Percentiles rank a stretch among this genome's conserved stretches.
phyloP scores from a whole-genome alignment of 2,797 vertebrate genomes.

The Propithecus perrieri region DNA sequence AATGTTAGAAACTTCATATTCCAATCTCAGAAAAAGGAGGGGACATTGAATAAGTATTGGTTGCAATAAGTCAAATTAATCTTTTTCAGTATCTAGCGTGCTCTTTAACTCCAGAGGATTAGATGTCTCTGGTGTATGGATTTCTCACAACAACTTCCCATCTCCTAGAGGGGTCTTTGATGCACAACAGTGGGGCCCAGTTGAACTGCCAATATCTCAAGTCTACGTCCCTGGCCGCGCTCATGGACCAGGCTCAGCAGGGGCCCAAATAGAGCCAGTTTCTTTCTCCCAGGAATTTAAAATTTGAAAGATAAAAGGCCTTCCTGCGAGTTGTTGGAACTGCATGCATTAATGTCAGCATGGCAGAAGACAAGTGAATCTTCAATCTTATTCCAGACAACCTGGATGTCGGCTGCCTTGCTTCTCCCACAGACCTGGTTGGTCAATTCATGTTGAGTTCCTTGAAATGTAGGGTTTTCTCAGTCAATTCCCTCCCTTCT shows the following conservation, averaged over 20 bases:
- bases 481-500: background rate
- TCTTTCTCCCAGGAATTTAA: background rate
- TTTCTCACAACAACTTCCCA: background rate
- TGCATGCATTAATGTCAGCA: background rate
- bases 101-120: background rate
- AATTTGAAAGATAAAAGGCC: background rate
- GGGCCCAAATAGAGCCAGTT: background rate
- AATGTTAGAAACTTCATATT: background rate
- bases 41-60: background rate
- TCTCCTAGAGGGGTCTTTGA: background rate
- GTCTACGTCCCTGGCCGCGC: background rate
- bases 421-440: background rate
- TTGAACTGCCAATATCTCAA: background rate
- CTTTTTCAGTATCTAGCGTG: background rate
- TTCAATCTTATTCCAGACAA: background rate
- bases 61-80: conserved; percentile 23
- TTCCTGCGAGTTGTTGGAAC: background rate
- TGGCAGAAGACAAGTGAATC: background rate
- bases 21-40: background rate
- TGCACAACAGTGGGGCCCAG: background rate
- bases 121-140: background rate
- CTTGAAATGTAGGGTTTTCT: background rate
- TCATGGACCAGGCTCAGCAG: background rate
- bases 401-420: background rate
- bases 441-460: background rate